These are phyloP conservation scores for Beris chalybata DNA, from an alignment of 2,888 invertebrate genomes.

Conservation along the genomic window DNA sequence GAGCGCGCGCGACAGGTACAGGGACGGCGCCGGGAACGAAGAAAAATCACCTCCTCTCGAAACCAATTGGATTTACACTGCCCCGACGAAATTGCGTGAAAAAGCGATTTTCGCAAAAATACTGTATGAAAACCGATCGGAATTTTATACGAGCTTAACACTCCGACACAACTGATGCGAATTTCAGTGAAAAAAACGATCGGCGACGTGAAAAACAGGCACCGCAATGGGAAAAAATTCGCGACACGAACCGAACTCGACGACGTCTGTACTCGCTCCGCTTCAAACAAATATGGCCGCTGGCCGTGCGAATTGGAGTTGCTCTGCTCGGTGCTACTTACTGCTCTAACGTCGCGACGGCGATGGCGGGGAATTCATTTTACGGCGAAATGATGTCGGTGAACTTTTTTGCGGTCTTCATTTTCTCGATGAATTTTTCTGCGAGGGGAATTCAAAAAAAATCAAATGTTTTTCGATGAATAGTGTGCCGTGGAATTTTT, in stretches of 20 bases:
- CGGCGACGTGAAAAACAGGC: constrained; percentile 31
- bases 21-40: constrained; percentile 7
- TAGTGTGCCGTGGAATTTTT: too few relatives aligned
- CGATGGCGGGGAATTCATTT: too few relatives aligned
- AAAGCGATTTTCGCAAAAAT: constrained; percentile 20
- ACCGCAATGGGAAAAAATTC: constrained; percentile 29
- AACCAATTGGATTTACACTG: constrained; percentile 22
- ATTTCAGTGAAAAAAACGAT: constrained; percentile 16
- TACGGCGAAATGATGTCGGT: too few relatives aligned
- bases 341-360: too few relatives aligned
- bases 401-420: too few relatives aligned
- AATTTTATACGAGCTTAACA: background rate
- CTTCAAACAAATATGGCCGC: constrained; percentile 37
- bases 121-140: constrained; percentile 18
- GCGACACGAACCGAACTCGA: constrained; percentile 30
- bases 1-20: constrained; percentile 4
- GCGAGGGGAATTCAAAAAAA: too few relatives aligned
- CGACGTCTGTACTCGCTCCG: constrained; percentile 35
- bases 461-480: too few relatives aligned
- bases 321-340: too few relatives aligned
- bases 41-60: background rate
- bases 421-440: too few relatives aligned
- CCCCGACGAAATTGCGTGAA: constrained; percentile 1
- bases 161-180: constrained; percentile 5
- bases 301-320: constrained; percentile 5